Base-by-base conservation (phyloP, 2,113 vertebrate genomes). In the Balaenoptera acutorostrata region DNA sequence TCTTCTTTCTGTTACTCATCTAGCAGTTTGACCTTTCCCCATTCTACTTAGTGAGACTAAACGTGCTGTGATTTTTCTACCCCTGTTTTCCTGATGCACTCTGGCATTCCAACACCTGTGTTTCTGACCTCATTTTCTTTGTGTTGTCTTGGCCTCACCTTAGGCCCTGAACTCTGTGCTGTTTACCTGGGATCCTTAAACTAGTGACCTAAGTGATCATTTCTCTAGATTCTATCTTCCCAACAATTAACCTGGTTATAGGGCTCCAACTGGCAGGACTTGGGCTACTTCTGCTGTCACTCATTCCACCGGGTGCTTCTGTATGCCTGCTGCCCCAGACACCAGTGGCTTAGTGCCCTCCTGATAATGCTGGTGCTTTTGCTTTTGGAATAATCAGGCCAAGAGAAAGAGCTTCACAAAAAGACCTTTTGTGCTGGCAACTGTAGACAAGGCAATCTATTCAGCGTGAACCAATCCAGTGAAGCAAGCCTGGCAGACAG, bases 41-140 rank as follows among this genome's bases (percentile, higher is more conserved):
- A 10, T 25, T 69, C 69, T 57, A 21, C n/a, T 11, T 0, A n/a
- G 20, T 15, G 39, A 90, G 69, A 5, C 44, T 87, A 31, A 66
- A 61, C 1, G 55, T 36, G 63, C 18, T 72, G 10, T 55, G n/a
- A n/a, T 46, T 95, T 83, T 72, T 78, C 83, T 49, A 57, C 27
- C 14, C 14, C 49, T 39, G 6, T 61, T 96, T 89, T 95, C 74
- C n/a, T 18, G 71, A 63, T 46, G 29, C 63, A 57, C 31, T n/a
- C 93, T 90, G 55, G 21, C n/a, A 55, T 85, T 85, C 44, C 6
- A 95, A 89, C 78, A 88, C 94, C 92, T 95, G 82, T 69, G 74
- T 90, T 86, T 84, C 41, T 95, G 49, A 97, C 77, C 63, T 97
- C 94, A 86, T 96, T 97, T 96, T 86, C 92, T 63, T 93, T 36